phyloP scores from a whole-genome alignment of 2,113 vertebrate genomes.

The Entelurus aequoreus region DNA sequence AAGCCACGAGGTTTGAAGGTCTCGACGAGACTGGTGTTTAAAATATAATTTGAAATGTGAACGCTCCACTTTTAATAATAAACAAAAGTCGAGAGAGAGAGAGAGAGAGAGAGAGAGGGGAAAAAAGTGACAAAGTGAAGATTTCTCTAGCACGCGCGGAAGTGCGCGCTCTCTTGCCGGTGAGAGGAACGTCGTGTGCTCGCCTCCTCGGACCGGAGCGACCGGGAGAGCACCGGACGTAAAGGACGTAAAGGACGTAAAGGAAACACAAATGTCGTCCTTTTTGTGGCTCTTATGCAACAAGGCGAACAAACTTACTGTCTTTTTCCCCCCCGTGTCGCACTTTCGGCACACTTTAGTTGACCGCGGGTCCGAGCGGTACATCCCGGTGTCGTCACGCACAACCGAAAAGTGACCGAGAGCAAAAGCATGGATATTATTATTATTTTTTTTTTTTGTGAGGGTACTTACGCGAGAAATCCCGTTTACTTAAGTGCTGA shows the following conservation, averaged over 20 bases:
- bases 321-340: slow-evolving; percentile 46
- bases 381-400: slow-evolving; percentile 66
- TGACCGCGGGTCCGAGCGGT: slow-evolving; percentile 70
- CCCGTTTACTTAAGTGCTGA: slow-evolving; percentile 99
- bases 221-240: slow-evolving; percentile 52
- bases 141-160: not conserved
- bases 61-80: too few species aligned
- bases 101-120: slow-evolving; percentile 69
- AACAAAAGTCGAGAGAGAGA: too few species aligned
- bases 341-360: slow-evolving; percentile 64
- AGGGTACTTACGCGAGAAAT: slow-evolving; percentile 98
- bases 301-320: slow-evolving; percentile 56
- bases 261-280: not conserved
- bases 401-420: too few species aligned
- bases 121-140: slow-evolving; percentile 78
- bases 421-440: too few species aligned
- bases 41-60: slow-evolving; percentile 1
- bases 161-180: slow-evolving; percentile 53
- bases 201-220: slow-evolving; percentile 55
- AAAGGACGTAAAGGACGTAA: slow-evolving; percentile 7
- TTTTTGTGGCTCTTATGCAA: slow-evolving; percentile 10
- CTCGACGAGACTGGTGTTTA: too few species aligned
- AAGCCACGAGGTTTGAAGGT: too few species aligned
- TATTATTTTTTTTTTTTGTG: too few species aligned
- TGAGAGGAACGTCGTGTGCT: not conserved